Evolutionary conservation across 2,888 invertebrate genomes (phyloP).

Genomic region (Micropterix aruncella): DNA sequence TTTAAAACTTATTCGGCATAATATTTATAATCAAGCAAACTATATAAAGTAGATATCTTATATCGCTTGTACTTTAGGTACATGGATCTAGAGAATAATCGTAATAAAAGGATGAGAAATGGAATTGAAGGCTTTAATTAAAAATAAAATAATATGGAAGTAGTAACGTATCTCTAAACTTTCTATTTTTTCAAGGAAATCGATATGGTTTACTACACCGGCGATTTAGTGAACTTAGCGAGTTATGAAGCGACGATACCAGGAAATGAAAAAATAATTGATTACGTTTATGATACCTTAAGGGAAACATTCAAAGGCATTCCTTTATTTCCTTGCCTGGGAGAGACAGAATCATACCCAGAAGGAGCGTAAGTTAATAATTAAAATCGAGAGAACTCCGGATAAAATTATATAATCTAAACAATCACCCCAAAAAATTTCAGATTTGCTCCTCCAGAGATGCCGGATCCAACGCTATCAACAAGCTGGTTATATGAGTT

Average conservation of each 20-base stretch:
- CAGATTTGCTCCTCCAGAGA: constrained; percentile 45
- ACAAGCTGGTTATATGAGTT: constrained; percentile 66
- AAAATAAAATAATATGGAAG: too few species aligned
- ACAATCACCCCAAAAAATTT: too few species aligned
- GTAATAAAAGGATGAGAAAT: too few species aligned
- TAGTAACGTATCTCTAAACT: too few species aligned
- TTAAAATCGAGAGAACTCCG: too few species aligned
- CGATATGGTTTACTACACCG: constrained; percentile 66
- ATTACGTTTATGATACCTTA: constrained; percentile 35
- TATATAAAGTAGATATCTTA: too few species aligned
- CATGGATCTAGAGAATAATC: too few species aligned
- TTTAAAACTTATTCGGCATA: too few species aligned
- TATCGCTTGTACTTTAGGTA: too few species aligned
- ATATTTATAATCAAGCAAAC: too few species aligned
- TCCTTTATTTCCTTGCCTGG: constrained; percentile 54
- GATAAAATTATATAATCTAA: too few species aligned
- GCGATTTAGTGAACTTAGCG: constrained; percentile 76
- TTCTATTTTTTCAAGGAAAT: constrained; percentile 32
- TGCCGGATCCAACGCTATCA: constrained; percentile 33
- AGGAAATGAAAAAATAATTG: constrained; percentile 44
- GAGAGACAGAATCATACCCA: constrained; percentile 78
- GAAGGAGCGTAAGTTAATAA: constrained; percentile 74
- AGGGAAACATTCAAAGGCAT: constrained; percentile 42
- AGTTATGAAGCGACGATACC: constrained; percentile 68
- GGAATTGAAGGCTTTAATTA: too few species aligned